A percentile compares a stretch with the other conserved stretches of the same genome.
phyloP scores from a whole-genome alignment of 2,113 vertebrate genomes.

The Salvelinus sp. region DNA sequence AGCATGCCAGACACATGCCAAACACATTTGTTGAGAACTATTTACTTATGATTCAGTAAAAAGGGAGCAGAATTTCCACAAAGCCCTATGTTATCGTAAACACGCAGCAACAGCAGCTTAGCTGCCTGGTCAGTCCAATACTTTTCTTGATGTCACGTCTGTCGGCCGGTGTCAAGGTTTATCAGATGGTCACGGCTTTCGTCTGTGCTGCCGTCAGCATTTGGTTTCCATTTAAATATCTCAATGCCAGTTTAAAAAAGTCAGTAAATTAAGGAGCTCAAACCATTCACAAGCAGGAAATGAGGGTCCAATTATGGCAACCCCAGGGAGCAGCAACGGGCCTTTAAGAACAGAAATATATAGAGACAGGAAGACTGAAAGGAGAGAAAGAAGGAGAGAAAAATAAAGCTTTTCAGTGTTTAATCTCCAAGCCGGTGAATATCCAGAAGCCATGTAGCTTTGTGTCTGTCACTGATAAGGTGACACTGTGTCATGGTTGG shows the following conservation, averaged over 20 bases:
- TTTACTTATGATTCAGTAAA: not conserved
- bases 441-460: not conserved
- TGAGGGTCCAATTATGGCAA: conserved; percentile 52
- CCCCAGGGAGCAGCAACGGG: conserved; percentile 34
- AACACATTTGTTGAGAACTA: not conserved
- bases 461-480: conserved; percentile 27
- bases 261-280: conserved; percentile 50
- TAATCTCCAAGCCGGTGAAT: not conserved
- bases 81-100: not conserved
- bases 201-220: conserved; percentile 32
- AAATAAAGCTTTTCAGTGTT: not conserved
- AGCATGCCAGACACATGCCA: not conserved
- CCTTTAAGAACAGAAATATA: conserved; percentile 16
- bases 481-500: conserved; percentile 13
- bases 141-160: conserved; percentile 16
- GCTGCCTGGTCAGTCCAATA: not conserved
- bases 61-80: not conserved
- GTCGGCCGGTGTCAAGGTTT: conserved; percentile 39
- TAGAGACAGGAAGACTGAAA: not conserved
- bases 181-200: conserved; percentile 49
- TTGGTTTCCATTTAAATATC: conserved; percentile 57
- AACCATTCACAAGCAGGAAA: conserved; percentile 54
- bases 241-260: conserved; percentile 40
- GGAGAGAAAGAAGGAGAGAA: not conserved
- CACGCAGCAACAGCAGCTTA: not conserved